Evolutionary conservation across 2,888 invertebrate species (phyloP).

Genomic region (Orthosia cruda): DNA sequence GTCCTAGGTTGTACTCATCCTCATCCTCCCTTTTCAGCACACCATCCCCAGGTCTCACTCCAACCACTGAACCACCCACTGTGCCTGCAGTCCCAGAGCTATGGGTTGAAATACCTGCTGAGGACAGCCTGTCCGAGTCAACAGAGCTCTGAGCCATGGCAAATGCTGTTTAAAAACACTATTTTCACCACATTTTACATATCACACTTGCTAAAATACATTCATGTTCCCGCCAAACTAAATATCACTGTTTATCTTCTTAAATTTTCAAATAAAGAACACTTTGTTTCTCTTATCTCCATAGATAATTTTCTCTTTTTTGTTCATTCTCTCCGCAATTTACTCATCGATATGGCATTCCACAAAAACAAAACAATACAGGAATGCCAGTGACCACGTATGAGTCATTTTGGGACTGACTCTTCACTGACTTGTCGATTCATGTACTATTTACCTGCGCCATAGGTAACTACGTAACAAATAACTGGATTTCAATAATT

Average conservation of each 20-base stretch:
- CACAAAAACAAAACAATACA: constrained; percentile 88
- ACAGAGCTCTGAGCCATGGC: constrained; percentile 88
- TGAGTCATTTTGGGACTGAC: constrained; percentile 89
- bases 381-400: constrained; percentile 82
- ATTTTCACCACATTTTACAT: constrained; percentile 61
- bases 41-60: constrained; percentile 86
- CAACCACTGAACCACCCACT: constrained; percentile 88
- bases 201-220: constrained; percentile 38
- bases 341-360: constrained; percentile 86
- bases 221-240: constrained; percentile 61
- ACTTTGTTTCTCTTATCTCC: constrained; percentile 58
- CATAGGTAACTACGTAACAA: constrained; percentile 78
- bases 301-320: constrained; percentile 67
- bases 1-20: constrained; percentile 96
- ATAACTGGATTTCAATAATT: constrained; percentile 80
- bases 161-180: constrained; percentile 56
- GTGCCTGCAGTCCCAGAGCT: constrained; percentile 89
- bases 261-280: constrained; percentile 67
- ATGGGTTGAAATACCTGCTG: constrained; percentile 89
- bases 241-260: constrained; percentile 20
- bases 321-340: constrained; percentile 70
- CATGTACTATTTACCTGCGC: constrained; percentile 81
- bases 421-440: constrained; percentile 78
- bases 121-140: constrained; percentile 89
- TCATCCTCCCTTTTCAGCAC: constrained; percentile 91